Evolutionary conservation across 2,888 invertebrate species (phyloP), one percentile per base, ranked within the genome.

Genomic region (Tolmerus cingulatus): DNA sequence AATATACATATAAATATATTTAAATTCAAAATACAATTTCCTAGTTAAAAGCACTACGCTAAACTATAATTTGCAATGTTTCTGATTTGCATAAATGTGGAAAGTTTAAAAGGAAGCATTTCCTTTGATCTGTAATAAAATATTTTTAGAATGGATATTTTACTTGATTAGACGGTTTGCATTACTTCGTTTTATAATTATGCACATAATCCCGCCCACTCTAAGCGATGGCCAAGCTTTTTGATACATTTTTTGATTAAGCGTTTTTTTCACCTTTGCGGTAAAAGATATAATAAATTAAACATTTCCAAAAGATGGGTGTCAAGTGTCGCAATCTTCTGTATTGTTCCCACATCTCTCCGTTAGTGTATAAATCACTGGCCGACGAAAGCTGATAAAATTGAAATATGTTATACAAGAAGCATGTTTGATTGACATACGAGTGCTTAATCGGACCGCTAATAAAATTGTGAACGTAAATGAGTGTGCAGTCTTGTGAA

Each of bases 391-490:
- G 40, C 55, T 37, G 82, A 82, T 82, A 82, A 82, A 57, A 23
- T 37, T 82, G 82, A 82, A 82, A 82, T 57, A 82, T 82, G 40
- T n/a, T n/a, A n/a, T n/a, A n/a, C n/a, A n/a, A n/a, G n/a, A n/a
- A n/a, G n/a, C n/a, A n/a, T n/a, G n/a, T 46, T n/a, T 23, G 51
- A 82, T 82, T 37, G 66, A 30, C 37, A 82, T 82, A 37, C 82
- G 57, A 19, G 19, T 37, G 19, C 66, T 82, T 66, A 37, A 57
- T 82, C 82, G 66, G 57, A 79, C 23, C 66, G 66, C 23, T 37
- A 57, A 82, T 82, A 57, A 82, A 82, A 57, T 57, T 57, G 30
- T 82, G 66, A 82, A 82, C 40, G 37, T 14, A 82, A 82, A 82
- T 82, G 66, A 57, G 34, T 23, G 14, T 16, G 43, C n/a, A n/a